Conservation (phyloP, 2,797 vertebrate species). For the Diplodus sargus region DNA sequence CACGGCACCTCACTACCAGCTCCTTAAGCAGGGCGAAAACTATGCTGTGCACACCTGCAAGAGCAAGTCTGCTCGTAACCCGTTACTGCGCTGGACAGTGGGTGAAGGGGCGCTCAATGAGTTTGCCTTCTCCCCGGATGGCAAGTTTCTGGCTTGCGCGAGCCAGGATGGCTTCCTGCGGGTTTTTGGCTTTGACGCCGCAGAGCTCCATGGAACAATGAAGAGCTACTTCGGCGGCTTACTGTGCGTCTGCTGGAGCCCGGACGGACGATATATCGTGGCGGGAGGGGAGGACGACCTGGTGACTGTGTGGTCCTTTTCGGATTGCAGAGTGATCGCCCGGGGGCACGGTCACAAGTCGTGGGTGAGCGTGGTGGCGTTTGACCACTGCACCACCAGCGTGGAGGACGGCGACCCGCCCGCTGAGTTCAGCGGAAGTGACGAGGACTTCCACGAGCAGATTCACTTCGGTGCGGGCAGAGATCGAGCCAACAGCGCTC, state of each 20-base stretch:
- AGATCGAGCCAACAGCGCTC: constrained; percentile 90
- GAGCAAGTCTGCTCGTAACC: constrained; percentile 96
- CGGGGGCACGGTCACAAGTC: constrained; percentile 96
- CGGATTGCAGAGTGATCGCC: constrained; percentile 93
- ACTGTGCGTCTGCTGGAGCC: constrained; percentile 97
- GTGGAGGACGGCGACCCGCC: constrained; percentile 92
- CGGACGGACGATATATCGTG: constrained; percentile 97
- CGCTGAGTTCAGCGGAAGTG: constrained; percentile 93
- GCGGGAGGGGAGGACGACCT: constrained; percentile 96
- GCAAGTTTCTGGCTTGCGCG: constrained; percentile 94
- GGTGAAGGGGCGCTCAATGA: constrained; percentile 96
- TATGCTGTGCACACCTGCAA: constrained; percentile 96
- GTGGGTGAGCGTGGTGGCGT: constrained; percentile 97
- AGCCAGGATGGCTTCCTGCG: constrained; percentile 98
- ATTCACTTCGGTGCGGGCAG: constrained; percentile 87
- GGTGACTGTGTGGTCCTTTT: constrained; percentile 96
- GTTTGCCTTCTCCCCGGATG: constrained; percentile 97
- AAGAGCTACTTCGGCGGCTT: constrained; percentile 98
- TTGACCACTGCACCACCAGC: constrained; percentile 96
- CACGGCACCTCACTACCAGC: constrained; percentile 97
- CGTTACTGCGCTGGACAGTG: constrained; percentile 95
- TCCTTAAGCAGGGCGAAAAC: constrained; percentile 96
- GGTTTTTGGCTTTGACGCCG: constrained; percentile 94
- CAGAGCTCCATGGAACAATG: constrained; percentile 96
- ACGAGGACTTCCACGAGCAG: constrained; percentile 96